phyloP scores from a whole-genome alignment of 2,888 invertebrate genomes.

The Syrphus vitripennis region DNA sequence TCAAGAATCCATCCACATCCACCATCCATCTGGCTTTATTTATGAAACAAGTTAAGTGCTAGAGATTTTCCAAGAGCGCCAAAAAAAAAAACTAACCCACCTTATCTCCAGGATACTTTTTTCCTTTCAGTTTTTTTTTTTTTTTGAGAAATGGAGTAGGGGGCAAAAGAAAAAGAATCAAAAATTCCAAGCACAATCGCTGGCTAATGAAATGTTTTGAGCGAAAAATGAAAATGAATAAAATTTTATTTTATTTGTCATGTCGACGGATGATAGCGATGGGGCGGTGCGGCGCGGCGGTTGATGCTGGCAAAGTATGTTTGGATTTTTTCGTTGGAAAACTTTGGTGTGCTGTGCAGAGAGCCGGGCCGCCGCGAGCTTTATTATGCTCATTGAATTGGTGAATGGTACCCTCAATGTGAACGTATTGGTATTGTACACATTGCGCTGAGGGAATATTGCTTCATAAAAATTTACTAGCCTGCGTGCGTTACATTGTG shows the following conservation, averaged over 20 bases:
- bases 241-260: constrained; percentile 72
- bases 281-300: not conserved
- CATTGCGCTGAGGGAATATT: constrained; percentile 51
- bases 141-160: not conserved
- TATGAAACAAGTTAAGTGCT: constrained; percentile 69
- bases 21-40: constrained; percentile 70
- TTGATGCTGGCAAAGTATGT: not conserved
- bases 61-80: constrained; percentile 57
- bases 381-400: constrained; percentile 69
- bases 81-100: constrained; percentile 44
- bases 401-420: constrained; percentile 53
- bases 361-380: constrained; percentile 44
- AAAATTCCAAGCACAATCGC: constrained; percentile 71
- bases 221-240: constrained; percentile 72
- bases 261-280: constrained; percentile 30
- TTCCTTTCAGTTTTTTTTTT: no score
- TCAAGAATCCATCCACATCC: constrained; percentile 36
- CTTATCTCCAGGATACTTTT: constrained; percentile 33
- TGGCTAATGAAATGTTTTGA: constrained; percentile 71
- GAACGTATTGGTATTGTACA: constrained; percentile 21
- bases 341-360: not conserved
- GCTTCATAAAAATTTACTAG: constrained; percentile 71
- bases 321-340: not conserved
- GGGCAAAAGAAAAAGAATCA: constrained; percentile 29
- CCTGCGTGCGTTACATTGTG: constrained; percentile 70